phyloP scores from a whole-genome alignment of 2,797 vertebrate species.

The Enteromius afrohamiltoni region DNA sequence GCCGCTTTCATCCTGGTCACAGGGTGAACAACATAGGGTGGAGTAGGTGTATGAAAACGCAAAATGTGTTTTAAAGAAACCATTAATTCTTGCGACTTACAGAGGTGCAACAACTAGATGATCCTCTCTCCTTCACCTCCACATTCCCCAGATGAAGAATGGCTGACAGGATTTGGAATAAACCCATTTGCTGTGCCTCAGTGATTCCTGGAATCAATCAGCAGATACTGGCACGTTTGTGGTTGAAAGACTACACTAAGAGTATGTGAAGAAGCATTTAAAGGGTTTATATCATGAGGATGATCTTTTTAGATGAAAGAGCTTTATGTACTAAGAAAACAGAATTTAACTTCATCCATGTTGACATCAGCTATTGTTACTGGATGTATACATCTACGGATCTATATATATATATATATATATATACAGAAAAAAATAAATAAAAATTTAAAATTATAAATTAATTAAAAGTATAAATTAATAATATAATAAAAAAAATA shows the following conservation, averaged over 20 bases:
- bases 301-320: background rate
- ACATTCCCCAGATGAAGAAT: conserved; percentile 96
- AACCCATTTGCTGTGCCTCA: conserved; percentile 89
- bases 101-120: conserved; percentile 84
- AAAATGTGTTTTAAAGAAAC: background rate
- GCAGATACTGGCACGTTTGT: conserved; percentile 6
- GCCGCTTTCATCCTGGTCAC: conserved; percentile 82
- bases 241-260: background rate
- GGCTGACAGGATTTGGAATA: conserved; percentile 91
- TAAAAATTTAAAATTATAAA: too few species aligned
- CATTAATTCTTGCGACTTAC: conserved; percentile 70
- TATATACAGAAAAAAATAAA: too few species aligned
- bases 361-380: background rate
- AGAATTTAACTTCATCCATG: background rate
- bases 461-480: background rate
- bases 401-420: too few species aligned
- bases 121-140: conserved; percentile 83
- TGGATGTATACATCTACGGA: too few species aligned
- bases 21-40: conserved; percentile 15
- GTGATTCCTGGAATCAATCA: conserved; percentile 80
- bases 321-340: background rate
- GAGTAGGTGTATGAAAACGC: background rate
- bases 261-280: background rate
- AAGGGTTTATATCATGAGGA: background rate
- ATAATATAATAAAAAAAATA: background rate